Conservation (phyloP, 2,797 vertebrate species). For the Sebastes dallii region DNA sequence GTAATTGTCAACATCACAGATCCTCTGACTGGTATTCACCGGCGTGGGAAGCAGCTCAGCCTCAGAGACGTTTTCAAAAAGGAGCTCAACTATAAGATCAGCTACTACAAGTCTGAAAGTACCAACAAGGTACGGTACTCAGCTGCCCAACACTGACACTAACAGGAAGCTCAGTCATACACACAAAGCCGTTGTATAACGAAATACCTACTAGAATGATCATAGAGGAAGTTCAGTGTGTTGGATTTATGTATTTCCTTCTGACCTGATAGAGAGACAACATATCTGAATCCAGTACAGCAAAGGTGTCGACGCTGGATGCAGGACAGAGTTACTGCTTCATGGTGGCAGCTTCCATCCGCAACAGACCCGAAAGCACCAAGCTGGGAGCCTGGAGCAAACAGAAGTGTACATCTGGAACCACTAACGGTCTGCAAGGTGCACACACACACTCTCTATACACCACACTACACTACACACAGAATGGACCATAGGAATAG, state of each 20-base stretch:
- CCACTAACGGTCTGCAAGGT: conserved; percentile 58
- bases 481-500: background rate
- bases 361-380: conserved; percentile 69
- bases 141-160: background rate
- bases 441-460: background rate
- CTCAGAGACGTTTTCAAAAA: conserved; percentile 85
- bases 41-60: conserved; percentile 67
- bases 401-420: conserved; percentile 49
- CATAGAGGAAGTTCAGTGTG: background rate
- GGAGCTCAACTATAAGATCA: conserved; percentile 86
- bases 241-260: background rate
- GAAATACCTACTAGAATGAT: too few species aligned
- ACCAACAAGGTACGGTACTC: conserved; percentile 84
- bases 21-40: conserved; percentile 77
- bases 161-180: background rate
- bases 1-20: conserved; percentile 82
- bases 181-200: background rate
- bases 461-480: background rate
- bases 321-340: conserved; percentile 88
- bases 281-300: conserved; percentile 62
- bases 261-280: conserved; percentile 74
- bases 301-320: conserved; percentile 78
- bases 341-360: conserved; percentile 81
- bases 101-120: conserved; percentile 86
- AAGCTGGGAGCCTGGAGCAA: conserved; percentile 79